Base-by-base conservation (phyloP, 2,113 vertebrate species). In the Hydrochoerus hydrochaeris region DNA sequence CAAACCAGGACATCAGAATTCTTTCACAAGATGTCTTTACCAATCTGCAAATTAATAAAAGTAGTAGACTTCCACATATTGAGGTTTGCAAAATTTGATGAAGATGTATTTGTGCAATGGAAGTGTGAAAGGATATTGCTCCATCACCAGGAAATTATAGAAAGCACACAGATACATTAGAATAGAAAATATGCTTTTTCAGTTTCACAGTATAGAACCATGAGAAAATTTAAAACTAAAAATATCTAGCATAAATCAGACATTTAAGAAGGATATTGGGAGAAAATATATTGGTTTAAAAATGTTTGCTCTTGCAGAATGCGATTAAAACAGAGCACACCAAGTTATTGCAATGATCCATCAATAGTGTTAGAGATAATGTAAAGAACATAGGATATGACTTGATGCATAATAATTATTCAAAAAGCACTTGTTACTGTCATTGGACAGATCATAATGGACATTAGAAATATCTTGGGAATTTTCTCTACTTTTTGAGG, bases 41-140 rank as follows among this genome's bases (percentile, higher is more conserved):
- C 62, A 97, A 32, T 95, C 32, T 0, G 32, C 94, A 86, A 97
- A 96, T 94, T 49, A 41, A 98, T 95, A 97, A 97, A 96, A 97
- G 85, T 88, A 97, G 90, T 96, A 95, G 96, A 96, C 46, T 49
- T 97, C 41, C 85, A 96, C 67, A 97, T 75, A 85, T 88, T 97
- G 30, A 91, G 78, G 60, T 97, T 97, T 96, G 41, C 60, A 93
- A 97, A 98, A 92, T 93, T 91, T 89, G 58, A 2, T 63, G 5
- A 90, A 73, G 28, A 35, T 88, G 52, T 78, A 95, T 49, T 20
- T n/a, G 38, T 75, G 75, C 71, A 80, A 67, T 83, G 88, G 97
- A 94, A 98, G 20, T 71, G 10, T 86, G 20, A 67, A 80, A 88
- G 7, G 3, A 1, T 13, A 58, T 1, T 65, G 13, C 24, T 67